phyloP scores from a whole-genome alignment of 2,888 invertebrate genomes.

The Apocheima hispidaria region DNA sequence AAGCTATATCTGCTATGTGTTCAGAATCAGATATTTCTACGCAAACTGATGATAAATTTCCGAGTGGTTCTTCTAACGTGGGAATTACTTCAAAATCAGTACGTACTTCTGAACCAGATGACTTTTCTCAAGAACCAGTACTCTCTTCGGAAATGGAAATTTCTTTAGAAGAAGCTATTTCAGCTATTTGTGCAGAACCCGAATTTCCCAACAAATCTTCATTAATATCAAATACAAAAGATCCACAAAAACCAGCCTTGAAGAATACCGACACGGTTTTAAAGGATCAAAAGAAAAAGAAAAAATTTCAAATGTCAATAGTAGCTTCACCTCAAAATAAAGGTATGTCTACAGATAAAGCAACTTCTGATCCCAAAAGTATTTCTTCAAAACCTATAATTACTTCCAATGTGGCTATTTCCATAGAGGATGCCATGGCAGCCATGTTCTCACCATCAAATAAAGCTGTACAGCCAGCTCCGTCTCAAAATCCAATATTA shows the following conservation, averaged over 20 bases:
- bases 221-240: neutral
- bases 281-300: neutral
- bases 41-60: neutral
- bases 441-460: conserved; percentile 1
- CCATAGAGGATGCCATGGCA: neutral
- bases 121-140: conserved; percentile 4
- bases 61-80: neutral
- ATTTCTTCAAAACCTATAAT: neutral
- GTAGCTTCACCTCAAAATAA: neutral
- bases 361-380: neutral
- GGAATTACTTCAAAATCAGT: neutral
- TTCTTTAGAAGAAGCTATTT: conserved; percentile 26
- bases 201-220: neutral
- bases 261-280: neutral
- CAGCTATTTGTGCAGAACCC: conserved; percentile 36
- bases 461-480: neutral
- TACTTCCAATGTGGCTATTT: neutral
- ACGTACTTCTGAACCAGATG: neutral
- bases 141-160: conserved; percentile 3
- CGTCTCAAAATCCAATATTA: neutral
- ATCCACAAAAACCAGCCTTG: neutral
- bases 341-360: neutral
- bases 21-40: neutral
- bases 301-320: neutral
- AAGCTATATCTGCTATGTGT: conserved; percentile 16